Conservation (phyloP, 2,113 vertebrate genomes). For the Furnarius figulus region DNA sequence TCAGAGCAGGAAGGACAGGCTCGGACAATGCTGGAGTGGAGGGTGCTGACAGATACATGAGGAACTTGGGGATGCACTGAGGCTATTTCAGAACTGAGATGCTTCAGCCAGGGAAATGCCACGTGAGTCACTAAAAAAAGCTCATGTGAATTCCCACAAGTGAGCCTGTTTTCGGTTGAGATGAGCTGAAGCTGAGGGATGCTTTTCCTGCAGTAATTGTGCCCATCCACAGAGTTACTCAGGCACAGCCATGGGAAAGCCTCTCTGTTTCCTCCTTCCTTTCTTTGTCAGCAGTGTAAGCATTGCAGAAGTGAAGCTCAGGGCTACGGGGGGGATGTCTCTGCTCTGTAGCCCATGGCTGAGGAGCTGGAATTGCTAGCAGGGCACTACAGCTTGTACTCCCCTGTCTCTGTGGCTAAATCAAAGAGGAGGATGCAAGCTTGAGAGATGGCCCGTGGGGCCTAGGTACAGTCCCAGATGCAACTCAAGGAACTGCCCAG, state of each 20-base stretch:
- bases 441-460: not conserved
- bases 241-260: not conserved
- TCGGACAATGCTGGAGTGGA: fast-evolving
- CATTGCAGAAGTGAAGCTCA: not conserved
- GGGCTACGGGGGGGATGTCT: not conserved
- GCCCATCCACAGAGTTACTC: not conserved
- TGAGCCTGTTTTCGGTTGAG: not conserved
- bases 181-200: not conserved
- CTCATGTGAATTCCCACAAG: not conserved
- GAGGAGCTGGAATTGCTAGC: not conserved
- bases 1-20: not conserved
- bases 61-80: not conserved
- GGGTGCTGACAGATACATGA: not conserved
- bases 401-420: not conserved
- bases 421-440: not conserved
- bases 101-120: not conserved
- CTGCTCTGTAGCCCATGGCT: not conserved
- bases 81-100: not conserved
- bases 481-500: not conserved
- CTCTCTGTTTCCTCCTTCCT: not conserved
- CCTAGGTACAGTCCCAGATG: not conserved
- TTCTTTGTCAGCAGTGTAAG: not conserved
- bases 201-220: not conserved
- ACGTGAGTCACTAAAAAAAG: not conserved
- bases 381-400: not conserved